Percentiles rank a stretch among this genome's conserved stretches.
Evolutionary conservation across 2,797 vertebrate species (phyloP).

Genomic region (Pseudochirops corinnae): DNA sequence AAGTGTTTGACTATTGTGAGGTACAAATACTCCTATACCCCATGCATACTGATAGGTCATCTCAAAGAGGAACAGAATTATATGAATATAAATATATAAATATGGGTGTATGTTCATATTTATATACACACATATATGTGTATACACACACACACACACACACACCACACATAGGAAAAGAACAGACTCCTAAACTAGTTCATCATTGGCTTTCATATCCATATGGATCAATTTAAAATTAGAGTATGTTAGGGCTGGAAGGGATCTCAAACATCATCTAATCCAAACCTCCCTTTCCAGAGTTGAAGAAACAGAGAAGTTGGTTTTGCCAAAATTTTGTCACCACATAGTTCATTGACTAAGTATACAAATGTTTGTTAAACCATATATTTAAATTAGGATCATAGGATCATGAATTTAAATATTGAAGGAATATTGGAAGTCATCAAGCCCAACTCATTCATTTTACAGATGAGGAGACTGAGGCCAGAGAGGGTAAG

Average conservation of each 20-base stretch:
- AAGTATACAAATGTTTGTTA: background rate
- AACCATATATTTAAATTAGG: background rate
- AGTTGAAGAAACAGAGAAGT: background rate
- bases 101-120: too few relatives aligned
- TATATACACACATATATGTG: too few relatives aligned
- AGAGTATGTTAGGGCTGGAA: background rate
- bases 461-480: background rate
- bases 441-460: background rate
- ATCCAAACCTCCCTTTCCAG: background rate
- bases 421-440: background rate
- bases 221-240: background rate
- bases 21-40: background rate
- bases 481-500: background rate
- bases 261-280: background rate
- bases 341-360: background rate
- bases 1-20: background rate
- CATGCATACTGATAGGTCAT: background rate
- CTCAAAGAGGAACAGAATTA: background rate
- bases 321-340: background rate
- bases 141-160: too few relatives aligned
- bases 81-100: too few relatives aligned
- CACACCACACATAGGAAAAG: background rate
- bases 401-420: background rate
- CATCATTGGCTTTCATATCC: background rate
- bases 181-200: background rate